phyloP scores from a whole-genome alignment of 2,113 vertebrate genomes.

The Tetrax tetrax region DNA sequence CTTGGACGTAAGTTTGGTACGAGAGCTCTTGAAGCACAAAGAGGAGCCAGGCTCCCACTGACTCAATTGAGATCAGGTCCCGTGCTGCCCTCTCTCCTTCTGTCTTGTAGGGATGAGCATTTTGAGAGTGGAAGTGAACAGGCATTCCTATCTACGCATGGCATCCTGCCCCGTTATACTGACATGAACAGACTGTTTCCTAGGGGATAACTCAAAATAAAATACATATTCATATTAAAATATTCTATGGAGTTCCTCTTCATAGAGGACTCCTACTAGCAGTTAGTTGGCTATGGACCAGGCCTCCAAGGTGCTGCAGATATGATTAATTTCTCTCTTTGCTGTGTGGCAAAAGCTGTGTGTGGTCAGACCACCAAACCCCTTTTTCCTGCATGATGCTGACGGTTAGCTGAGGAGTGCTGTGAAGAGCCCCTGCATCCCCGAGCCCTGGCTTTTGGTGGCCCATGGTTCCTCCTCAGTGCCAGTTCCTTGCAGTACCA shows the following conservation, averaged over 20 bases:
- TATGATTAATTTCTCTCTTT: neutral
- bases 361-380: neutral
- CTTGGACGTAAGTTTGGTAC: neutral
- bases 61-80: neutral
- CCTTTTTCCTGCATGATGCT: neutral
- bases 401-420: neutral
- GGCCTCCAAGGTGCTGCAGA: neutral
- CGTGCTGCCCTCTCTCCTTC: neutral
- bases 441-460: neutral
- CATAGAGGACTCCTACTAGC: neutral
- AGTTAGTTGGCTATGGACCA: neutral
- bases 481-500: neutral
- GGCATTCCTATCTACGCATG: neutral
- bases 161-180: neutral
- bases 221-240: neutral
- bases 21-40: neutral
- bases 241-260: neutral
- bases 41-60: neutral
- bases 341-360: neutral
- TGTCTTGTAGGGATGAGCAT: neutral
- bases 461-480: neutral
- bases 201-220: neutral
- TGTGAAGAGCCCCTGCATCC: neutral
- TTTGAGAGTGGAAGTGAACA: neutral
- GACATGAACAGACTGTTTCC: neutral